Conservation (phyloP, 2,888 invertebrate species). For the Cloeon dipterum region DNA sequence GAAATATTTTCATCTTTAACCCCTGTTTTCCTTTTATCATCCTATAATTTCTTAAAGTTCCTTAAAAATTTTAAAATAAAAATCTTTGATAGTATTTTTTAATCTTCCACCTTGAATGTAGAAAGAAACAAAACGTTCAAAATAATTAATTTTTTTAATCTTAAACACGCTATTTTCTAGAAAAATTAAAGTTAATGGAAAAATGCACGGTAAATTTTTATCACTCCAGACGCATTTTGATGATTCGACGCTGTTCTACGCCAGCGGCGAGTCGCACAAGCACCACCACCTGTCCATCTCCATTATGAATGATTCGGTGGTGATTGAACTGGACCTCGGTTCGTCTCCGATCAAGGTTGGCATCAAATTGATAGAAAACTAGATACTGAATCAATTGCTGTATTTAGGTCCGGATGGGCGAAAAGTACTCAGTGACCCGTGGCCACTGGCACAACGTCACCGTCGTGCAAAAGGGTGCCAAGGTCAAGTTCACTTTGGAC, state of each 20-base stretch:
- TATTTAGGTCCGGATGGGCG: conserved; percentile 8
- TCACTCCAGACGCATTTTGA: conserved; percentile 67
- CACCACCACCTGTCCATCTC: conserved; percentile 79
- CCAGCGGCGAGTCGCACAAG: conserved; percentile 72
- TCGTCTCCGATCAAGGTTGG: background rate
- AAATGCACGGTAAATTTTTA: too few relatives aligned
- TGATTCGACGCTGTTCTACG: conserved; percentile 79
- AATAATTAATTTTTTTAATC: too few relatives aligned
- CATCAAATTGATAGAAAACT: conserved; percentile 2
- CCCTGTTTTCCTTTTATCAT: too few relatives aligned
- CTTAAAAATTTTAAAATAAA: too few relatives aligned
- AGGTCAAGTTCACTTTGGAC: conserved; percentile 53
- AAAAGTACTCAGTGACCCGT: conserved; percentile 31
- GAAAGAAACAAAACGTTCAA: too few relatives aligned
- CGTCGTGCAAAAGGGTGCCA: conserved; percentile 52
- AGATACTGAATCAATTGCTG: too few relatives aligned
- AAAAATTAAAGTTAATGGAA: too few relatives aligned
- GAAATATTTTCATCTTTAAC: too few relatives aligned
- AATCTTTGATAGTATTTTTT: too few relatives aligned
- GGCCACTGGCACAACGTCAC: conserved; percentile 80
- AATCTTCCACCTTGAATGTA: too few relatives aligned
- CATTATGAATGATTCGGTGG: conserved; percentile 57
- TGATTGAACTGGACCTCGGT: conserved; percentile 72
- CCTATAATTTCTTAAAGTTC: too few relatives aligned
- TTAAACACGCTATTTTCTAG: too few relatives aligned